Base-by-base conservation (phyloP, 2,113 vertebrate genomes). In the Trinectes maculatus region DNA sequence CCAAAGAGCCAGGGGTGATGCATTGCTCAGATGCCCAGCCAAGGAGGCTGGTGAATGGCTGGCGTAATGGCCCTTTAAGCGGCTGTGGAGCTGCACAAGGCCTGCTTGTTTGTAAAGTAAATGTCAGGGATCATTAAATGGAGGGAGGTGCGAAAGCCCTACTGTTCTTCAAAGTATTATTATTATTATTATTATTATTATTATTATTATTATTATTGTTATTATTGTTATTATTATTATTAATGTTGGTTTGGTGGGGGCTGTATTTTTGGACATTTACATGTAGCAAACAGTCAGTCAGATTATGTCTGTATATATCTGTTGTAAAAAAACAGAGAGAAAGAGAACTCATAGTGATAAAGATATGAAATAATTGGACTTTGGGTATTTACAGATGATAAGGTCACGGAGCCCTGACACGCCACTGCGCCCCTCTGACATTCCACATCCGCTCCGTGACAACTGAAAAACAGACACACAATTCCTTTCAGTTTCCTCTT, bases 401-500 rank as follows among this genome's bases (percentile, higher is more conserved):
- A 72, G 69, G 52, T 60, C 46, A 0, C 8, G 21, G 15, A 75
- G 48, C 21, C 68, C 72, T 59, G 47, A 61, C 74, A 73, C 19
- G 52, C 42, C 52, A 7, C 43, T 55, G 24, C 1, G 8, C 9
- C 46, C 5, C 40, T 25, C 49, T 71, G 69, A 81, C 77, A 67
- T 47, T 12, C 39, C 42, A 57, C 76, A 71, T 89, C 84, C 84
- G 74, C 74, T 40, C 64, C n/a, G 64, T 47, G 61, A 52, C 63
- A 24, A 25, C 8, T 76, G 71, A 57, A 65, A 83, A 68, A 71
- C 24, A 49, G 33, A 52, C 31, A 2, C 37, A 68, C 56, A 21
- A 10, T 74, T 78, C 76, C 73, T 67, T 28, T 66, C 31, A 2
- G 68, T 71, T 87, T 82, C 84, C 84, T 83, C 77, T 25, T 8